Conservation (phyloP, 1,140 invertebrate species). For the Mycetomoellerius zeteki region DNA sequence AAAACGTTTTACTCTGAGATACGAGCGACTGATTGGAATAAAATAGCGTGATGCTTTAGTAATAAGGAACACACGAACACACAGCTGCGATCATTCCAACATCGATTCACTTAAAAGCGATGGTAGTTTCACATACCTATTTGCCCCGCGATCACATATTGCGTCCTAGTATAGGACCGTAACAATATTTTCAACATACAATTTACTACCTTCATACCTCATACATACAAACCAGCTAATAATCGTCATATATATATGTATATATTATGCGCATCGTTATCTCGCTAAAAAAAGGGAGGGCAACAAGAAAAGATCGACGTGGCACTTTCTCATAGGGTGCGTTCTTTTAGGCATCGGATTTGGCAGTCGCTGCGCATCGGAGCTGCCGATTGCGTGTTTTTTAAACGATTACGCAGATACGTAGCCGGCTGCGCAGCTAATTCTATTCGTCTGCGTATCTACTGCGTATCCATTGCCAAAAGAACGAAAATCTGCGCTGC, state of each 20-base stretch:
- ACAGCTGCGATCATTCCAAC: conserved; percentile 6
- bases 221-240: conserved; percentile 16
- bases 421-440: no score
- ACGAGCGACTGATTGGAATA: conserved; percentile 31
- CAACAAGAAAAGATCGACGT: conserved; percentile 27
- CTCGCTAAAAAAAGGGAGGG: conserved; percentile 14
- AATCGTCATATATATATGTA: background rate
- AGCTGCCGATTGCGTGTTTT: no score
- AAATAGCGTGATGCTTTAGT: conserved; percentile 19
- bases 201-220: conserved; percentile 39
- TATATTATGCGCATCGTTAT: conserved; percentile 64
- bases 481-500: no score
- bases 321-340: conserved; percentile 65
- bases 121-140: conserved; percentile 31
- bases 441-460: no score
- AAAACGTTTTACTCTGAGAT: conserved; percentile 5
- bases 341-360: no score
- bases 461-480: no score
- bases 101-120: conserved; percentile 47
- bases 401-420: no score
- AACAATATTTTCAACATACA: conserved; percentile 57
- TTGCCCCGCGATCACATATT: conserved; percentile 31
- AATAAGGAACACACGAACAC: conserved; percentile 53
- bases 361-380: no score
- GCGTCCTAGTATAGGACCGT: conserved; percentile 30